Percentiles rank a stretch among this genome's conserved stretches.
These are phyloP conservation scores for Willowsia nigromaculata DNA, from an alignment of 2,888 invertebrate species.

Conservation along the genomic window DNA sequence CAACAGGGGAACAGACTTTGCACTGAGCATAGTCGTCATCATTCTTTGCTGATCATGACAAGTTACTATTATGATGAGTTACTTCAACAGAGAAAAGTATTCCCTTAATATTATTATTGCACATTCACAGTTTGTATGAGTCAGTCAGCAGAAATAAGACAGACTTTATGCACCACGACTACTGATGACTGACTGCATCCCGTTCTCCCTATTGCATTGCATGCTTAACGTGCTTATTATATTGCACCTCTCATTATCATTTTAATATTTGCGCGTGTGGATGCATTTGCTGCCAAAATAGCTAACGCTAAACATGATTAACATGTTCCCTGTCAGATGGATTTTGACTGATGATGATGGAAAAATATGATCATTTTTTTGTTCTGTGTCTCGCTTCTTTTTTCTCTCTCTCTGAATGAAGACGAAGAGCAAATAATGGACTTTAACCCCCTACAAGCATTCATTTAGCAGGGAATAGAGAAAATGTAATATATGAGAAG, in stretches of 20 bases:
- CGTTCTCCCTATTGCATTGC: background rate
- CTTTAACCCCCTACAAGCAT: conserved; percentile 53
- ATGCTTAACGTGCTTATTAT: conserved; percentile 19
- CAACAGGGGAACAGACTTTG: background rate
- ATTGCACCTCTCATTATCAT: conserved; percentile 65
- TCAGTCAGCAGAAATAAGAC: background rate
- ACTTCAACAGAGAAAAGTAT: conserved; percentile 21
- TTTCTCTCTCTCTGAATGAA: conserved; percentile 22
- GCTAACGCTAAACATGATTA: conserved; percentile 64
- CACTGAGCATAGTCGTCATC: background rate
- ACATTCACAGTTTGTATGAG: conserved; percentile 24
- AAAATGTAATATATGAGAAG: background rate
- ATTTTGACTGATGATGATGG: conserved; percentile 71
- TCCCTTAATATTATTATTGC: conserved; percentile 29
- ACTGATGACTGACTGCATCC: conserved; percentile 9
- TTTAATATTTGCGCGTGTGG: conserved; percentile 64
- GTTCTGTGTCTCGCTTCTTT: conserved; percentile 3
- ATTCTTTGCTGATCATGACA: background rate
- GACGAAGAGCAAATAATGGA: conserved; percentile 53
- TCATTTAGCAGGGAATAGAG: background rate
- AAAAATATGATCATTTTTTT: conserved; percentile 69
- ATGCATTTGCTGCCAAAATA: conserved; percentile 64
- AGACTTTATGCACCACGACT: background rate
- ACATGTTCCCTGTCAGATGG: conserved; percentile 71
- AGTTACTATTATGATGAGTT: conserved; percentile 25